Conservation (phyloP, 2,113 vertebrate genomes). For the Orientallactaga bullata region DNA sequence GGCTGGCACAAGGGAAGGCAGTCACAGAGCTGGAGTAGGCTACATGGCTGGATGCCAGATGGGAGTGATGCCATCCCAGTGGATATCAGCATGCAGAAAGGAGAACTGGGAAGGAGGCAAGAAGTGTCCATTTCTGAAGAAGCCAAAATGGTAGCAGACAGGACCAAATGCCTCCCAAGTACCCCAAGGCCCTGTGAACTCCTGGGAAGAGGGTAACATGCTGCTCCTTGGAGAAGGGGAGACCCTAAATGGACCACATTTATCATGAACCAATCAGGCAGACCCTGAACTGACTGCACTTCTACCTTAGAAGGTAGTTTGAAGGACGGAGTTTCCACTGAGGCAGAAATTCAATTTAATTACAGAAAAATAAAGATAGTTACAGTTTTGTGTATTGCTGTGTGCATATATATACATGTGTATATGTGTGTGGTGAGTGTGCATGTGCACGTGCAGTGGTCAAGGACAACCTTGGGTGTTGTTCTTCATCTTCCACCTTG, state of each 20-base stretch:
- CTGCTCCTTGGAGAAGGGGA: neutral
- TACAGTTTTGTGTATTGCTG: neutral
- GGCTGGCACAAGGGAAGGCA: neutral
- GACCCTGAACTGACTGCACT: neutral
- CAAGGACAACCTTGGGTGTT: no score
- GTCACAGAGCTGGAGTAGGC: neutral
- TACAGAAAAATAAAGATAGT: constrained; percentile 20
- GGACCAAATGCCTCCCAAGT: neutral
- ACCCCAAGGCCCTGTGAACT: neutral
- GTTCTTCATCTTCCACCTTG: no score
- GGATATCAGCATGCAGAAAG: neutral
- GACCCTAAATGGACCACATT: neutral
- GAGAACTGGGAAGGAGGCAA: neutral
- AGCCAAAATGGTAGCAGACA: neutral
- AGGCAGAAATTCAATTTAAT: constrained; percentile 22
- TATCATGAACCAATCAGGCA: neutral
- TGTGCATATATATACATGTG: no score
- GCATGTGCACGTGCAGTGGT: no score
- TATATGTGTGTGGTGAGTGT: no score
- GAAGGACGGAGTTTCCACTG: neutral
- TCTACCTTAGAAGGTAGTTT: no score
- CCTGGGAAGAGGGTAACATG: neutral
- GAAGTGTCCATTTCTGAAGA: neutral
- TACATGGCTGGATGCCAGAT: neutral
- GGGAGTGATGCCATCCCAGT: no score